A percentile compares a stretch with the other conserved stretches of the same genome.
phyloP scores from a whole-genome alignment of 2,113 vertebrate species.

The Numenius arquata region DNA sequence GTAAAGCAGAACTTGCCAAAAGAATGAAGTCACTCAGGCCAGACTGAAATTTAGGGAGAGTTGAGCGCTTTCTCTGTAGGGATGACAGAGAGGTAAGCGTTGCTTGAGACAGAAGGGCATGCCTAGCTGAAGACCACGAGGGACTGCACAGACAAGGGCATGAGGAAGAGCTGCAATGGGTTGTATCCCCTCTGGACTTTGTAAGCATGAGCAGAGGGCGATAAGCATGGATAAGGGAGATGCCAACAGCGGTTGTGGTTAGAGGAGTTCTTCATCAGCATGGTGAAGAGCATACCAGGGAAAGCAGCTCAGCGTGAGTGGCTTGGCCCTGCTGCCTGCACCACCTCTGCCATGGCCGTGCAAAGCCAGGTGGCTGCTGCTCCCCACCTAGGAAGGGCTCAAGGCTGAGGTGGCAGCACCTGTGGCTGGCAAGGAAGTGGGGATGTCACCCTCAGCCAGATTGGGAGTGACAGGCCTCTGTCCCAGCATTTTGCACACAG shows the following conservation, averaged over 20 bases:
- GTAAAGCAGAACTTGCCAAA: not conserved
- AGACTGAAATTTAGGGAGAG: not conserved
- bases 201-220: not conserved
- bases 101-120: not conserved
- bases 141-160: not conserved
- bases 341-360: not conserved
- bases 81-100: not conserved
- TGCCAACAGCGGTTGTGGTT: not conserved
- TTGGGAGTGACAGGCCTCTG: not conserved
- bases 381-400: not conserved
- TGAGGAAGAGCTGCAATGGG: not conserved
- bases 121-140: not conserved
- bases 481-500: not conserved
- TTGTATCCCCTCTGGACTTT: not conserved
- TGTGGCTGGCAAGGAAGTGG: not conserved
- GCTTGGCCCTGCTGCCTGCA: not conserved
- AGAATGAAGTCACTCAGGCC: not conserved
- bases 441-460: not conserved
- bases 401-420: not conserved
- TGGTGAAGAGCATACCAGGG: not conserved
- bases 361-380: not conserved
- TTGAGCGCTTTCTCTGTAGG: not conserved
- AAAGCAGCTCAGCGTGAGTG: not conserved
- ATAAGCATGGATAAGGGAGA: rapidly evolving
- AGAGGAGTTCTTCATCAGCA: not conserved